Percentiles rank a stretch among this genome's conserved stretches.
These are phyloP conservation scores for Zaprionus capensis DNA, from an alignment of 1,140 invertebrate species.

Conservation along the genomic window DNA sequence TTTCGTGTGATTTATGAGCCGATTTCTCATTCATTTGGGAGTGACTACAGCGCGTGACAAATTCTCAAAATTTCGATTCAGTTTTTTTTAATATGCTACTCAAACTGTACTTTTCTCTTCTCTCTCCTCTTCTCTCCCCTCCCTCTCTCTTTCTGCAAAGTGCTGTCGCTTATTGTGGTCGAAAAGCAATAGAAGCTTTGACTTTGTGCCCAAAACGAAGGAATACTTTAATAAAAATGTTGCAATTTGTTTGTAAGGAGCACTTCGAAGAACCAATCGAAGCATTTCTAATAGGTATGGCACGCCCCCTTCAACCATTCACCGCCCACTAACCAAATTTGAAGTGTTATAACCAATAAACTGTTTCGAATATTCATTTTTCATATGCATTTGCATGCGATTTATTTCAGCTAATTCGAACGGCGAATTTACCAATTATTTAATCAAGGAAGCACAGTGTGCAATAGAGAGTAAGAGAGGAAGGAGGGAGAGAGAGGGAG, in stretches of 20 bases:
- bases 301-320: no score
- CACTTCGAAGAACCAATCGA: no score
- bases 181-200: background rate
- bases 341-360: background rate
- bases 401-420: conserved; percentile 55
- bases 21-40: background rate
- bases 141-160: background rate
- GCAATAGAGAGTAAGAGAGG: conserved; percentile 27
- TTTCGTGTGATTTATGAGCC: background rate
- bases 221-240: background rate
- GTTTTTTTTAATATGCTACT: background rate
- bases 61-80: background rate
- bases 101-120: background rate
- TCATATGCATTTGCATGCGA: conserved; percentile 45
- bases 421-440: conserved; percentile 54
- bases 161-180: background rate
- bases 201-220: background rate
- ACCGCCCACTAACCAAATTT: no score
- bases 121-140: background rate
- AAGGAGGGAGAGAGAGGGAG: conserved; percentile 10
- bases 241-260: no score
- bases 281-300: background rate
- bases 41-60: background rate
- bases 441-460: conserved; percentile 59
- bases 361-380: background rate